Conservation (phyloP, 2,113 vertebrate genomes). For the Alouatta palliata region DNA sequence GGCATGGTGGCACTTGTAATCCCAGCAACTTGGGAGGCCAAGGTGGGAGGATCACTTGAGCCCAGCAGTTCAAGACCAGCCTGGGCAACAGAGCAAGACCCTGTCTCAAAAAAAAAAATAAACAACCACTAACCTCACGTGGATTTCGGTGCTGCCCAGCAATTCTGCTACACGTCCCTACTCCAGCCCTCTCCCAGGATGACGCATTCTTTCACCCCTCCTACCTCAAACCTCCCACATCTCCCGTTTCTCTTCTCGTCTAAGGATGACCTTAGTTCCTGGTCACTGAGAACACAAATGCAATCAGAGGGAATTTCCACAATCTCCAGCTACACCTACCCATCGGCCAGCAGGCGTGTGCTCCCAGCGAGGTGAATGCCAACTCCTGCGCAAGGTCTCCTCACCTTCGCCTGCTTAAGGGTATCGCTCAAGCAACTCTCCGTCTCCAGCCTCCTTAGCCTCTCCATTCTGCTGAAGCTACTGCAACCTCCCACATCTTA, state of each 20-base stretch:
- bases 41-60: too few species aligned
- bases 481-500: background rate
- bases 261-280: background rate
- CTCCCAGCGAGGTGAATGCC: background rate
- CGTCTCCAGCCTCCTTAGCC: background rate
- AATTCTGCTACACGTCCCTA: background rate
- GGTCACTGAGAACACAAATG: background rate
- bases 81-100: too few species aligned
- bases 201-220: background rate
- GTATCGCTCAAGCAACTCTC: background rate
- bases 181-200: background rate
- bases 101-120: too few species aligned
- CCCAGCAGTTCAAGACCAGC: too few species aligned
- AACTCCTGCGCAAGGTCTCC: fast-evolving
- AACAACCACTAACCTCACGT: too few species aligned
- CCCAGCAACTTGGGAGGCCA: too few species aligned
- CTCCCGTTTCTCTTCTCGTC: background rate
- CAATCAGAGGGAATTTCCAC: too few species aligned
- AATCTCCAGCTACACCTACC: background rate
- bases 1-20: too few species aligned
- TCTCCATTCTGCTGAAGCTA: too few species aligned
- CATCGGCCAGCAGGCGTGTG: fast-evolving
- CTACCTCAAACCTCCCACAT: background rate
- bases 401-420: background rate
- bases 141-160: background rate